Percentiles rank a stretch among this genome's conserved stretches.
Evolutionary conservation across 2,797 vertebrate species (phyloP).

Genomic region (Cuniculus paca): DNA sequence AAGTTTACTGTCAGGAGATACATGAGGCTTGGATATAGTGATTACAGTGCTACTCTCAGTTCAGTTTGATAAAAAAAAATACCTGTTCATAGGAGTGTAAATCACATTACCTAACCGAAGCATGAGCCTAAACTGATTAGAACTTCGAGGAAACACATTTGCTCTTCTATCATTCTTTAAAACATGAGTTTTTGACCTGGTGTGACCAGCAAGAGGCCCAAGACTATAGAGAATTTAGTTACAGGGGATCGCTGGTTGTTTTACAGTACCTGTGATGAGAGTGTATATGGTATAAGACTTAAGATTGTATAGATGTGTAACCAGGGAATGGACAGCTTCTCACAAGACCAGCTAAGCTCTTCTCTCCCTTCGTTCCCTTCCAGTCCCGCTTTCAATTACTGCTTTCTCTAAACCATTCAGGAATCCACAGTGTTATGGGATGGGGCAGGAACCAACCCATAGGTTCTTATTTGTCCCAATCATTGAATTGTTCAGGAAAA

Average conservation of each 20-base stretch:
- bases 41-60: slow-evolving; percentile 43
- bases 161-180: slow-evolving; percentile 46
- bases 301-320: neutral
- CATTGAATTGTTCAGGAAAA: neutral
- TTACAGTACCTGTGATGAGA: neutral
- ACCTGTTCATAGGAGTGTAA: slow-evolving; percentile 56
- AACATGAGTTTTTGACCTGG: neutral
- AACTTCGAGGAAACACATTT: slow-evolving; percentile 47
- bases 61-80: slow-evolving; percentile 53
- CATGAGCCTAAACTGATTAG: slow-evolving; percentile 20
- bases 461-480: neutral
- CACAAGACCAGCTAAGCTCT: neutral
- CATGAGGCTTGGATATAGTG: slow-evolving; percentile 46
- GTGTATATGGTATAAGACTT: neutral
- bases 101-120: slow-evolving; percentile 62
- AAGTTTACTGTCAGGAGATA: slow-evolving; percentile 61
- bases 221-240: neutral
- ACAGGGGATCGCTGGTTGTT: neutral
- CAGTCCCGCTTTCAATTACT: slow-evolving; percentile 18
- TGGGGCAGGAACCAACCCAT: neutral
- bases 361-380: neutral
- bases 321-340: neutral
- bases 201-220: slow-evolving; percentile 18
- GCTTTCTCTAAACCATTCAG: slow-evolving; percentile 44
- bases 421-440: neutral